Percentiles rank a stretch among this genome's conserved stretches.
These are phyloP conservation scores for Aspidiotus rigidus DNA, from an alignment of 2,888 invertebrate genomes.

Conservation along the genomic window DNA sequence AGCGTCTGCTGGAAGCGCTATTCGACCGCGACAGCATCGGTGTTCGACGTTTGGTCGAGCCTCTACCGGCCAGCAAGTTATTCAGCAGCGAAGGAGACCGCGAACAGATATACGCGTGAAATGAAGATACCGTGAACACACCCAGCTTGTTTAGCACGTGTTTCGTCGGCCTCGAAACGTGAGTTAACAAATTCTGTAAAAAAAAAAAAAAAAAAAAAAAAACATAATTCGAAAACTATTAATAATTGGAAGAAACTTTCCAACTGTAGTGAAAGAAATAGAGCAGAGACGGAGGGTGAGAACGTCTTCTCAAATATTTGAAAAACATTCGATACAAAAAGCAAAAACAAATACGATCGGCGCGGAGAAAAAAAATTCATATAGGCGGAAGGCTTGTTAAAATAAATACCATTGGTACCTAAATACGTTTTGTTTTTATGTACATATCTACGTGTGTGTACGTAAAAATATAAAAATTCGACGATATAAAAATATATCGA, in stretches of 20 bases:
- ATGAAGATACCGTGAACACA: conserved; percentile 94
- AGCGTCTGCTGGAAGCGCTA: conserved; percentile 76
- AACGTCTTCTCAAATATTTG: too few species aligned
- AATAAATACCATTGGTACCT: too few species aligned
- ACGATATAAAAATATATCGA: too few species aligned
- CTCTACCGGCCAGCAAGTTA: conserved; percentile 80
- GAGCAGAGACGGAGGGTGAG: too few species aligned
- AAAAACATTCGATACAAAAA: too few species aligned
- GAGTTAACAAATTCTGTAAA: conserved; percentile 82
- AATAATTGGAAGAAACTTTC: conserved; percentile 2
- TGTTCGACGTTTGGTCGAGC: conserved; percentile 80
- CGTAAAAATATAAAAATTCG: too few species aligned
- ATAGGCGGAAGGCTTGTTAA: too few species aligned
- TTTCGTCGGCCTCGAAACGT: conserved; percentile 91
- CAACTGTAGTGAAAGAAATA: conserved; percentile 25
- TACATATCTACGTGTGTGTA: too few species aligned
- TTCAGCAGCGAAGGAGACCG: conserved; percentile 86
- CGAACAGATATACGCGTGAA: conserved; percentile 95
- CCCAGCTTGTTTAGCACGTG: conserved; percentile 88
- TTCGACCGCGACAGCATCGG: conserved; percentile 84
- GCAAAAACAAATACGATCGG: too few species aligned
- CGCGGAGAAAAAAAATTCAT: too few species aligned
- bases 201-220: conserved; percentile 43
- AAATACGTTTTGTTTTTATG: too few species aligned
- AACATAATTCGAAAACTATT: background rate